Evolutionary conservation across 1,140 invertebrate species (phyloP), one percentile per base, ranked within the genome.

Genomic region (Polypedilum pembai): DNA sequence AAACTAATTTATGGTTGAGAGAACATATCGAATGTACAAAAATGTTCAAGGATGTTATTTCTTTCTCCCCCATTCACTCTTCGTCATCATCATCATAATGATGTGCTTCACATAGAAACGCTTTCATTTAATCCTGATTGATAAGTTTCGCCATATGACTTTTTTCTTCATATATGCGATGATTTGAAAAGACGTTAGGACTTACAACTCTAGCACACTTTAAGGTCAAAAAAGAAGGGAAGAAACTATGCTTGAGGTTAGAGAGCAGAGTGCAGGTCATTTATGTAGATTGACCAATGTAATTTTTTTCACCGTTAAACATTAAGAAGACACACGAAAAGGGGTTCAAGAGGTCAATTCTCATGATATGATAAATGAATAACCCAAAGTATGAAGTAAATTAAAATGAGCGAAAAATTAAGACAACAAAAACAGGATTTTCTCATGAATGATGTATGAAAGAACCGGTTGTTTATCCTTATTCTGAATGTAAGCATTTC

Each of bases 291-390:
- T 56, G 45, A 56, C 45, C 45, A 56, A 56, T 56, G 12, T 56
- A 12, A n/a, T 56, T 56, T n/a, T 56, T 56, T 56, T 45, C 8
- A 45, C 1, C 8, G 8, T 3, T 45, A 8, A 15, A 45, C 41
- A 45, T 45, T 45, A 33, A 33, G 24, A 33, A 33, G 24, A 45
- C 41, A 45, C 15, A 45, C 15, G 41, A 8, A 45, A 12, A 45
- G 41, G 8, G 8, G 45, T n/a, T 56, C 45, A 56, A 56, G 45
- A 15, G 45, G 45, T 56, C 45, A 56, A 56, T 56, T 56, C 45
- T n/a, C 45, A 56, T 56, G 45, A 56, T 56, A 56, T 56, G 45
- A 56, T 56, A 56, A 56, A 56, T 56, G 45, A 56, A 56, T 56
- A 12, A 56, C 45, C 45, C 5, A 33, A 33, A 1, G 45, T 56